Conservation (phyloP, 2,113 vertebrate species). For the Brachypodius melanocephalos region DNA sequence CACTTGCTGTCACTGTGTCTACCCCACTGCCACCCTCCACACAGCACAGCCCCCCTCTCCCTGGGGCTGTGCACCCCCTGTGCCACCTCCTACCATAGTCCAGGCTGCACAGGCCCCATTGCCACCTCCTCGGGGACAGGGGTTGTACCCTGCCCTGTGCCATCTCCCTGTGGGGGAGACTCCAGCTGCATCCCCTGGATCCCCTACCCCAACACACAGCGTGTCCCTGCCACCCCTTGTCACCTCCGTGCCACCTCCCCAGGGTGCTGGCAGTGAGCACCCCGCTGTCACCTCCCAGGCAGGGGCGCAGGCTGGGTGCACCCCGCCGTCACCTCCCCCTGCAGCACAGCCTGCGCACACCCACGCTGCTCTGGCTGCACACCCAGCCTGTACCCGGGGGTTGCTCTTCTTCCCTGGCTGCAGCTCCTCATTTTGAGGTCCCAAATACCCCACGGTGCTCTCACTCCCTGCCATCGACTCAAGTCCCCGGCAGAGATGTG, state of each 20-base stretch:
- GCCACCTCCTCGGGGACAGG: neutral
- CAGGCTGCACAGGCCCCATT: neutral
- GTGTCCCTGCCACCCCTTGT: neutral
- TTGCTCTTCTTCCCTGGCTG: rapidly evolving
- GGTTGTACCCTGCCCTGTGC: too few relatives aligned
- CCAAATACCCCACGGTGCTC: neutral
- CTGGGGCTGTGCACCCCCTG: rapidly evolving
- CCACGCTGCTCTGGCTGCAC: neutral
- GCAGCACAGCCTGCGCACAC: neutral
- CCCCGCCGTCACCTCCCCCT: neutral
- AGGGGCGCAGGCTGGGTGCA: rapidly evolving
- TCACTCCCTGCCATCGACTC: neutral
- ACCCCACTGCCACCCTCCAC: neutral
- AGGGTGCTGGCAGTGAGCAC: neutral
- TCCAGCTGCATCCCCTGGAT: neutral
- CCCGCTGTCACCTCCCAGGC: neutral
- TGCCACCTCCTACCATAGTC: neutral
- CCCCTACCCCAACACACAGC: neutral
- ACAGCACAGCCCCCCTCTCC: neutral
- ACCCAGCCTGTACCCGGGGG: neutral
- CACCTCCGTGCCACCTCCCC: neutral
- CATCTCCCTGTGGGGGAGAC: neutral
- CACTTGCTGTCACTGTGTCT: neutral
- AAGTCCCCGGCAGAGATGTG: neutral
- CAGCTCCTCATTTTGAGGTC: neutral